Base-by-base conservation (phyloP, 2,888 invertebrate species). In the Dorcus parallelipipedus region DNA sequence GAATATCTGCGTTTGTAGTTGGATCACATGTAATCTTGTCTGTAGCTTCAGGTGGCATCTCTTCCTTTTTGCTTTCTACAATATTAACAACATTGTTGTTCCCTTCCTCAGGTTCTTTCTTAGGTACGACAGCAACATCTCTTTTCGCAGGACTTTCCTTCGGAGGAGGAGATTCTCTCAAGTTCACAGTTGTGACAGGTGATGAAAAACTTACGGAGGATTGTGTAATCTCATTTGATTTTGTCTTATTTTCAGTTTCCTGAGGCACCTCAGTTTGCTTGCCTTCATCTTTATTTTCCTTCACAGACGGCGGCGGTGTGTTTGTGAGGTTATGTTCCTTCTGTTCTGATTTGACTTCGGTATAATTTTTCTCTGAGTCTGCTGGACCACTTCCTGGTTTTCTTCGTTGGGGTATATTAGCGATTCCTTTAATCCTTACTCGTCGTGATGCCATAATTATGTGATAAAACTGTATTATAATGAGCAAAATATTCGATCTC, bases 371-470 rank as follows among this genome's bases (percentile, higher is more conserved):
- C 43, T 42, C 67, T 79, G 71, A 78, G 79, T 69, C 80, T 74
- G 59, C 80, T 10, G 43, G 38, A 23, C 14, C 52, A 14, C 40
- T 56, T 7, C 62, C 71, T 61, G 65, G 56, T 65, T 80, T 82
- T 55, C 80, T 76, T 52, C 83, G 76, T 26, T 84, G 82, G 47
- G 87, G 87, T 63, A 90, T 81, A 62, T 87, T 86, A 47, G 88
- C 87, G 67, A 87, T 82, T 56, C 86, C 88, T 81, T 90, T 90
- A 67, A 91, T 88, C 76, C 90, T 82, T 51, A 87, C 86, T 70
- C 90, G 78, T 77, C 89, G 80, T 49, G 84, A 83, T 55, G 86
- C 83, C 87, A 87, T 87, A 38, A 45, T n/a, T 42, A 42, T n/a
- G 10, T 23, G 17, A 17, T 39, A 43, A 48, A 42, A 42, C 23